These are phyloP conservation scores for Lasioglossum calceatum DNA, from an alignment of 2,888 invertebrate genomes.

Conservation along the genomic window DNA sequence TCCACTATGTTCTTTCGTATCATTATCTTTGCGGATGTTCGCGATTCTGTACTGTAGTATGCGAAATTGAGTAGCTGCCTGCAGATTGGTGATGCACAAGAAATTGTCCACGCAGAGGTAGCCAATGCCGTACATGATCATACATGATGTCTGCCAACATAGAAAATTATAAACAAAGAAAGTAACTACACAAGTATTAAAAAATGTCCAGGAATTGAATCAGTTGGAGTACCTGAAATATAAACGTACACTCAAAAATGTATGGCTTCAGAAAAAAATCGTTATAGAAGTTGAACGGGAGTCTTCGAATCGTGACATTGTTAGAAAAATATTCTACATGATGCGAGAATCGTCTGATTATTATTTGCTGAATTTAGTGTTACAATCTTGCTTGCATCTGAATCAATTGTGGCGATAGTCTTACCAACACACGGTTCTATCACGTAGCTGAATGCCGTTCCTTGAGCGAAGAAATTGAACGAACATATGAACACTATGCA, in stretches of 20 bases:
- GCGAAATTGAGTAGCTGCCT: constrained; percentile 69
- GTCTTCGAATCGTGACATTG: constrained; percentile 55
- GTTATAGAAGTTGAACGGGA: constrained; percentile 50
- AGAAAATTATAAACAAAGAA: neutral
- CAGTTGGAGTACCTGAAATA: constrained; percentile 37
- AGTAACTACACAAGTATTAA: neutral
- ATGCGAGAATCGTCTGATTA: neutral
- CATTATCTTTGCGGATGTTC: neutral
- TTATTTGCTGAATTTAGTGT: neutral
- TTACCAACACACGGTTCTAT: constrained; percentile 43
- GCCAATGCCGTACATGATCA: constrained; percentile 57
- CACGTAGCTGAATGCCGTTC: constrained; percentile 26
- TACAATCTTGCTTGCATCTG: neutral
- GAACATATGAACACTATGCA: constrained; percentile 42
- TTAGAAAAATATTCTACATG: constrained; percentile 54
- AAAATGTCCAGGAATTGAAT: neutral
- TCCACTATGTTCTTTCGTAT: too few relatives aligned
- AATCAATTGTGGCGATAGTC: neutral
- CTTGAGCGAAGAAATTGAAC: constrained; percentile 41
- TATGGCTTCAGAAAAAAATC: constrained; percentile 47
- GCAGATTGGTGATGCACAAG: constrained; percentile 64
- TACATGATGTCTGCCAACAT: constrained; percentile 49
- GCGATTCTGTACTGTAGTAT: constrained; percentile 66
- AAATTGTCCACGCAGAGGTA: constrained; percentile 72
- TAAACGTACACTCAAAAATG: constrained; percentile 49